These are phyloP conservation scores for Acronicta alni DNA, from an alignment of 2,888 invertebrate species.

Conservation along the genomic window DNA sequence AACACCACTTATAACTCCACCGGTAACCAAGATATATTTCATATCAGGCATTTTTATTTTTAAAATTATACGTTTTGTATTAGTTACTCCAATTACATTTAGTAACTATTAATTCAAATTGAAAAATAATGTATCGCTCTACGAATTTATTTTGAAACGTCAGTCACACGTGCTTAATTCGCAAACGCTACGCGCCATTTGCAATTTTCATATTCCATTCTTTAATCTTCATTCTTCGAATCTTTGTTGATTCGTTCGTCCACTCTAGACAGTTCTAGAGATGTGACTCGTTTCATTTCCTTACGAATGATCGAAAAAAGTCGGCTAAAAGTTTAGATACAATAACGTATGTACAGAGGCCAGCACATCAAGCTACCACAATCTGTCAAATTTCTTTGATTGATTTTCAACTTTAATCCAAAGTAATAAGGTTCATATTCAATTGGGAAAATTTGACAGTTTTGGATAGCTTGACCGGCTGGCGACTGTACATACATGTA, in stretches of 20 bases:
- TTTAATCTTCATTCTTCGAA: slow-evolving; percentile 23
- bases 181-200: slow-evolving; percentile 65
- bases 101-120: slow-evolving; percentile 14
- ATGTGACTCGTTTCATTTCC: neutral
- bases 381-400: too few species aligned
- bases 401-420: too few species aligned
- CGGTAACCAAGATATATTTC: slow-evolving; percentile 99
- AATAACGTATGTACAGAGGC: too few species aligned
- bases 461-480: too few species aligned
- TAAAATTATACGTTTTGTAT: slow-evolving; percentile 2
- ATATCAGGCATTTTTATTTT: slow-evolving; percentile 88
- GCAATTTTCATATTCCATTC: too few species aligned
- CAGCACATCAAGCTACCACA: too few species aligned
- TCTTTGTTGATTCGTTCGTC: neutral
- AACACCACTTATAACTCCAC: slow-evolving; percentile 99
- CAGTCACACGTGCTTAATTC: slow-evolving; percentile 63
- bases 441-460: too few species aligned
- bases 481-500: too few species aligned
- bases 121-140: slow-evolving; percentile 5
- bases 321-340: too few species aligned
- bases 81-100: slow-evolving; percentile 29
- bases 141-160: slow-evolving; percentile 54
- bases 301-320: too few species aligned
- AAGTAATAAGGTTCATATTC: too few species aligned
- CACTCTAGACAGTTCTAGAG: slow-evolving; percentile 8